Evolutionary conservation across 2,797 vertebrate species (phyloP).

Genomic region (Dryobates pubescens): DNA sequence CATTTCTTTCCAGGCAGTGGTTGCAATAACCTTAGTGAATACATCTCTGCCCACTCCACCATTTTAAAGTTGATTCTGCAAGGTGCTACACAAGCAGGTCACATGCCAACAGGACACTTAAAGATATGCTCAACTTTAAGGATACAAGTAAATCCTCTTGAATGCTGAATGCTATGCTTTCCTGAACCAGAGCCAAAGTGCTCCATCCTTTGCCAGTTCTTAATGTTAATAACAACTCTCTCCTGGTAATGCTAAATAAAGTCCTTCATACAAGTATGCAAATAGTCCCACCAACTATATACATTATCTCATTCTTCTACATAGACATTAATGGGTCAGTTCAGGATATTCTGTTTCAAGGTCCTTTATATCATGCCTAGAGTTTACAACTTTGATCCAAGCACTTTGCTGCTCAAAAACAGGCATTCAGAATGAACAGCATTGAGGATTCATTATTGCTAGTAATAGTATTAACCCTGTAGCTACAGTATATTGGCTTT

Average conservation of each 20-base stretch:
- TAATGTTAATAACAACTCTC: background rate
- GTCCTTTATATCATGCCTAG: background rate
- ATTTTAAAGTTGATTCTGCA: background rate
- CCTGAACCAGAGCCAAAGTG: constrained; percentile 5
- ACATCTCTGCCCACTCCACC: background rate
- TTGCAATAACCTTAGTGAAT: background rate
- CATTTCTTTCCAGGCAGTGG: background rate
- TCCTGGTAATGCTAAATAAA: background rate
- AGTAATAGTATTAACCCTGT: background rate
- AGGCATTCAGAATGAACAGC: background rate
- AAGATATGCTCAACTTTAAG: background rate
- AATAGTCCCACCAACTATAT: background rate
- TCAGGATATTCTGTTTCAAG: background rate
- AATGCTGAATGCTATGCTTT: background rate
- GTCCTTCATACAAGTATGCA: background rate
- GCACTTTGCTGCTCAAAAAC: background rate
- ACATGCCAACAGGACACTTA: background rate
- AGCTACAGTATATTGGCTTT: background rate
- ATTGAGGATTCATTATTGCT: background rate
- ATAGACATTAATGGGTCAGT: background rate
- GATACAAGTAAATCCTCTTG: background rate
- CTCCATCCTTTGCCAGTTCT: background rate
- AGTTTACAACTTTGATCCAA: background rate
- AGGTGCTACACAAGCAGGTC: background rate
- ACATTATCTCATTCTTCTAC: background rate